Evolutionary conservation across 2,888 invertebrate species (phyloP).

Genomic region (Dione vanillae): DNA sequence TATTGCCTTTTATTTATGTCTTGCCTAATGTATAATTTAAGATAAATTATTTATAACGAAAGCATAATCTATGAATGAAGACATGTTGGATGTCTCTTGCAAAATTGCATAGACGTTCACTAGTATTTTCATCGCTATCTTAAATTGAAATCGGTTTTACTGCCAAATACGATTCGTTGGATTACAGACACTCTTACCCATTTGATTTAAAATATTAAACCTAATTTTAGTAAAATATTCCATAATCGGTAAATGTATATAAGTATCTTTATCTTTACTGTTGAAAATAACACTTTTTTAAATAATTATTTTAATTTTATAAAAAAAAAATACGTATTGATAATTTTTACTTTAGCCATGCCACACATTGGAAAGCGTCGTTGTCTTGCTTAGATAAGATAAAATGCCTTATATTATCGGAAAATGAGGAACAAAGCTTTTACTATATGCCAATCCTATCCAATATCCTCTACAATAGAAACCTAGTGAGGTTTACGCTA

Average conservation of each 20-base stretch:
- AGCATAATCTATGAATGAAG: slow-evolving; percentile 2
- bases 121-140: slow-evolving; percentile 50
- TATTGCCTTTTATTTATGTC: neutral
- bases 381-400: slow-evolving; percentile 11
- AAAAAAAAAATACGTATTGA: no score
- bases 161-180: slow-evolving; percentile 48
- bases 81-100: slow-evolving; percentile 33
- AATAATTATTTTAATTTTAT: no score
- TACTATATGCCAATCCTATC: slow-evolving; percentile 4
- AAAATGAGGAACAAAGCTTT: slow-evolving; percentile 6
- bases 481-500: neutral
- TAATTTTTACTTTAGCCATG: neutral
- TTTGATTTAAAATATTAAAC: slow-evolving; percentile 18
- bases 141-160: slow-evolving; percentile 50
- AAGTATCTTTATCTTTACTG: no score
- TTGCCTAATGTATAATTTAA: neutral
- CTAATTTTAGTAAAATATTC: no score
- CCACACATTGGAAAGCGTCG: neutral
- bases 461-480: slow-evolving; percentile 6
- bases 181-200: slow-evolving; percentile 44
- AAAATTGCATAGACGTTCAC: slow-evolving; percentile 48
- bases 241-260: no score
- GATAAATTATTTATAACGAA: neutral
- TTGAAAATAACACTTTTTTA: no score
- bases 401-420: slow-evolving; percentile 1